Conservation (phyloP, 2,113 vertebrate genomes). For the human (Homo sapiens) region DNA sequence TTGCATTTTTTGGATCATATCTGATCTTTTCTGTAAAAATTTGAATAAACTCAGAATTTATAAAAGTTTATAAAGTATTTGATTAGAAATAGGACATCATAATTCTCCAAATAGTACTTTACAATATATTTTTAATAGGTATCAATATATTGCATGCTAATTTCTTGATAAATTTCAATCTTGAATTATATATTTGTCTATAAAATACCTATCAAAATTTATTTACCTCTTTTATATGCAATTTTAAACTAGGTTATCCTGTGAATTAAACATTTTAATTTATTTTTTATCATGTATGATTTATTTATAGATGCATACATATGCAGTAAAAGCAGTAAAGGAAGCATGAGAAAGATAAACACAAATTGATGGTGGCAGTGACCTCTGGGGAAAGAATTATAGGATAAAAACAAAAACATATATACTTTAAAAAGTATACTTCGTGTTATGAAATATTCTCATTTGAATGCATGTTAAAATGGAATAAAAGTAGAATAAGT, state of each 20-base stretch:
- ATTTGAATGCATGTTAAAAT: neutral
- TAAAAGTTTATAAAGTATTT: neutral
- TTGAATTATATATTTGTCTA: neutral
- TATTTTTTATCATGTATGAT: neutral
- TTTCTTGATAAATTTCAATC: constrained; percentile 34
- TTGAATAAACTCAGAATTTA: constrained; percentile 18
- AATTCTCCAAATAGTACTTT: neutral
- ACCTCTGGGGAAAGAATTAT: neutral
- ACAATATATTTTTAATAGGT: neutral
- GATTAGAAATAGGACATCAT: neutral
- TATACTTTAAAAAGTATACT: neutral
- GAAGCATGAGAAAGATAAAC: neutral
- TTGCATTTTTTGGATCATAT: neutral
- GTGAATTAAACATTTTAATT: neutral
- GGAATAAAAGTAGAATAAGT: neutral
- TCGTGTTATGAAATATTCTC: neutral
- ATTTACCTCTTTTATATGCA: neutral
- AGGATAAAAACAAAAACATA: neutral
- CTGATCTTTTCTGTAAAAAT: neutral
- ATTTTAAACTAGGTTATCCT: neutral
- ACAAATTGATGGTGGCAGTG: neutral
- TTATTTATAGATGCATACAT: neutral
- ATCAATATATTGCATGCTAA: neutral
- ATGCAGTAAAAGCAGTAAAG: neutral
- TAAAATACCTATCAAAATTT: constrained; percentile 1